Base-by-base conservation (phyloP, 2,113 vertebrate genomes). In the Formicarius rufipectus region DNA sequence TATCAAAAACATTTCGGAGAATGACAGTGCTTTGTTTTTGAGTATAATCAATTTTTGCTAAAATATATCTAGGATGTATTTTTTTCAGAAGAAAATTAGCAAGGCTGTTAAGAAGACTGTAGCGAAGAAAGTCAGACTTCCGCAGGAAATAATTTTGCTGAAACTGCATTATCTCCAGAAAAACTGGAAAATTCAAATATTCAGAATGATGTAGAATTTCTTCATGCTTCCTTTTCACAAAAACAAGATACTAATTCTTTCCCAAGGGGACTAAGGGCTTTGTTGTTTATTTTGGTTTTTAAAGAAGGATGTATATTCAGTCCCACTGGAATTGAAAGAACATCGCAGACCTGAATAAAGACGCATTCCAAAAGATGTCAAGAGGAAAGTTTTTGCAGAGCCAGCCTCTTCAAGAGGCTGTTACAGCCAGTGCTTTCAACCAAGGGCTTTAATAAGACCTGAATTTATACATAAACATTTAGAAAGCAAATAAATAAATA, bases 401-500 rank as follows among this genome's bases (percentile, higher is more conserved):
- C 60, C 58, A 88, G 35, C 23, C 58, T 82, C 64, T 89, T 92
- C 53, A 60, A 75, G 79, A 66, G 60, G 31, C 95, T 93, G 27
- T 89, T 94, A 67, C 68, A 76, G 73, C 30, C 73, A 89, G 56
- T 68, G 60, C 52, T 90, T 87, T 64, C 59, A 88, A 40, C 20
- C 22, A 90, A 33, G 37, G 73, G 52, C 68, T 84, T 92, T 92
- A 97, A 93, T 95, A 93, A 92, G 90, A 84, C 33, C 33, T 82
- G 73, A 78, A 94, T 96, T 96, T 95, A 94, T 72, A 78, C 39
- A 89, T 37, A 95, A 72, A 93, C 66, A 68, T 89, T 75, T 81
- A 75, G 69, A 87, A 92, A 79, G 40, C 66, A 95, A 93, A 96
- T 93, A 96, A 95, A 91, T 89, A 95, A 93, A 44, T 91, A 95